Conservation (phyloP, 2,797 vertebrate genomes). For the Adrianichthys oophorus region DNA sequence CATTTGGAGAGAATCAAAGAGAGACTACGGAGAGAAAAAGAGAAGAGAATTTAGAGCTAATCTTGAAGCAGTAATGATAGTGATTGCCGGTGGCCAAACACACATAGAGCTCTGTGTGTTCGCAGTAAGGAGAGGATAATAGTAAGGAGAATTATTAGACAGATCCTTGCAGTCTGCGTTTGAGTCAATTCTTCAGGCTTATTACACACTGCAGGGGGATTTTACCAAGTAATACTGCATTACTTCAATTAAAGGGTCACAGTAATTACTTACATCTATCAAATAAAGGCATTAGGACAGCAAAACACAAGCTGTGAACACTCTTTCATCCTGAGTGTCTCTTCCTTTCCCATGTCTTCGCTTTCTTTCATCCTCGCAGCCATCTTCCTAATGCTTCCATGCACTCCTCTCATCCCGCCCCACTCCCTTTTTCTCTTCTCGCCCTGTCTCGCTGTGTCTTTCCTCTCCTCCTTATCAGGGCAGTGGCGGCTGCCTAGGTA, state of each 20-base stretch:
- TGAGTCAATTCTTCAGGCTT: constrained; percentile 71
- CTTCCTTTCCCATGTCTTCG: constrained; percentile 1
- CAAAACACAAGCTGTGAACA: constrained; percentile 48
- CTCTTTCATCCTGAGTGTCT: constrained; percentile 30
- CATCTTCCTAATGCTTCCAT: constrained; percentile 5
- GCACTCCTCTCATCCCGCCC: constrained; percentile 5
- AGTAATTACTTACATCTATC: constrained; percentile 66
- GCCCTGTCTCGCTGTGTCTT: constrained; percentile 26
- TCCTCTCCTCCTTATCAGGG: constrained; percentile 57
- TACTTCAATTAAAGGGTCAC: constrained; percentile 61
- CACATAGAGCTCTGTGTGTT: constrained; percentile 49
- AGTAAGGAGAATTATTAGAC: constrained; percentile 67
- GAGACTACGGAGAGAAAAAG: constrained; percentile 35
- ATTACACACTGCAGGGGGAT: constrained; percentile 63
- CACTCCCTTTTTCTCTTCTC: constrained; percentile 17
- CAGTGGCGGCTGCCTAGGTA: constrained; percentile 66
- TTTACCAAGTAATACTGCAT: constrained; percentile 68
- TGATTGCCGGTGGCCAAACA: constrained; percentile 66
- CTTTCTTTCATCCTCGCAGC: neutral
- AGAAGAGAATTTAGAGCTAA: constrained; percentile 34
- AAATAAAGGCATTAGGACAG: constrained; percentile 44
- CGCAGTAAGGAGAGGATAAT: constrained; percentile 64
- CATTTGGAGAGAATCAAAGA: constrained; percentile 50
- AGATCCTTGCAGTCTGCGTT: constrained; percentile 59
- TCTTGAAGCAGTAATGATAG: constrained; percentile 63